Conservation (phyloP, 2,888 invertebrate species). For the Creontiades dilutus region DNA sequence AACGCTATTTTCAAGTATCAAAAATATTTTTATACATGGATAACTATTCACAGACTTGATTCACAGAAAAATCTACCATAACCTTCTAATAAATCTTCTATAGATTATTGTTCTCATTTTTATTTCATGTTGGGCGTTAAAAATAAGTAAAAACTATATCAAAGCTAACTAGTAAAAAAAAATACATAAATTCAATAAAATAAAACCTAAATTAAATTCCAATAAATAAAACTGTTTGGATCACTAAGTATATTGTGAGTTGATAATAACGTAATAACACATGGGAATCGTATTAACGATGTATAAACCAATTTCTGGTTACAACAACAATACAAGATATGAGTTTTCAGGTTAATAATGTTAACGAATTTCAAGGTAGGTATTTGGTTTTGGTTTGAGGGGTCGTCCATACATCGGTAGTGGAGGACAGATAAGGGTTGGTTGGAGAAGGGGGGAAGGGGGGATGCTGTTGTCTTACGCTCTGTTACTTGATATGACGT, state of each 20-base stretch:
- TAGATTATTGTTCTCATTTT: conserved; percentile 66
- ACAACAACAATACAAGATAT: conserved; percentile 31
- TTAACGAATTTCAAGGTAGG: not conserved
- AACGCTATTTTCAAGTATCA: conserved; percentile 66
- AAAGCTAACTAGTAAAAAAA: not conserved
- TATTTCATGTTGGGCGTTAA: not conserved
- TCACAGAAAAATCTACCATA: conserved; percentile 66
- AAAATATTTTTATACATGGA: conserved; percentile 67
- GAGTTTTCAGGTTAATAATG: not conserved
- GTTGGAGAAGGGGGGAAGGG: too few relatives aligned
- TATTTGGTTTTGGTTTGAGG: not conserved
- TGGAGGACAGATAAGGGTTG: too few relatives aligned
- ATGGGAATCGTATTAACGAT: not conserved
- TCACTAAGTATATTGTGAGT: not conserved
- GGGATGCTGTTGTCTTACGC: too few relatives aligned
- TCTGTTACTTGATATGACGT: too few relatives aligned
- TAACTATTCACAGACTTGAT: conserved; percentile 64
- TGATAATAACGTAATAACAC: not conserved
- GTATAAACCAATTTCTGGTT: not conserved
- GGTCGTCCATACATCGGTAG: too few relatives aligned
- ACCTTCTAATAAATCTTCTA: conserved; percentile 43
- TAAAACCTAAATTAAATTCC: too few relatives aligned
- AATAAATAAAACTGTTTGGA: too few relatives aligned
- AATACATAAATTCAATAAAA: not conserved
- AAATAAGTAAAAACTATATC: not conserved